Conservation (phyloP, 1,140 invertebrate genomes). For the Panulirus ornatus region DNA sequence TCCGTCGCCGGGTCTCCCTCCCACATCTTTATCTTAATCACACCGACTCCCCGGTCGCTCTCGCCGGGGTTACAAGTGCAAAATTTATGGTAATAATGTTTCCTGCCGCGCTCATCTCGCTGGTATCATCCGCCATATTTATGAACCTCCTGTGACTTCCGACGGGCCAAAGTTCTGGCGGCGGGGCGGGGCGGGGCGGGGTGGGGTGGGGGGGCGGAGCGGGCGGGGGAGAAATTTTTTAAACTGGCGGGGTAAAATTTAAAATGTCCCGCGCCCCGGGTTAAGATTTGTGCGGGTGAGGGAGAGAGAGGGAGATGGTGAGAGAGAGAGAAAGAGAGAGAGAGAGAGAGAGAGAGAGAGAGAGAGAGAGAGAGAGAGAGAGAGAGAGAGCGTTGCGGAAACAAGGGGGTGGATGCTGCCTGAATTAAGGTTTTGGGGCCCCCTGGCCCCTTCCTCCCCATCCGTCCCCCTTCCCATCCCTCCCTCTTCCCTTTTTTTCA, state of each 20-base stretch:
- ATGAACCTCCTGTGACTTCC: slow-evolving; percentile 73
- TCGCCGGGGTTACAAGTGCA: slow-evolving; percentile 69
- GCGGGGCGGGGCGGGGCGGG: background rate
- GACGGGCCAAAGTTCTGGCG: slow-evolving; percentile 65
- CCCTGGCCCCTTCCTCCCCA: background rate
- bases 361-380: too few species aligned
- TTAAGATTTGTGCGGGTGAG: slow-evolving; percentile 69
- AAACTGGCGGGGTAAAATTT: slow-evolving; percentile 72
- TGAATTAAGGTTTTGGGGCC: slow-evolving; percentile 61
- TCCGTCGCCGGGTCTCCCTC: slow-evolving; percentile 63
- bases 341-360: too few species aligned
- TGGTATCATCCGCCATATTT: slow-evolving; percentile 73
- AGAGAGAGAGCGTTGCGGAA: slow-evolving; percentile 64
- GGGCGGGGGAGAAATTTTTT: slow-evolving; percentile 51
- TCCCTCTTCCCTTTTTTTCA: too few species aligned
- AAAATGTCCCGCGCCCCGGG: slow-evolving; percentile 63
- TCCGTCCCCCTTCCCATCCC: background rate
- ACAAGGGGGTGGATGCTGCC: slow-evolving; percentile 57
- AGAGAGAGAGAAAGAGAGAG: too few species aligned
- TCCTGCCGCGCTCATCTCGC: slow-evolving; percentile 71
- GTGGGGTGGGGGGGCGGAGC: too few species aligned
- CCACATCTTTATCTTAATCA: slow-evolving; percentile 72
- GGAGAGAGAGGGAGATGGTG: too few species aligned
- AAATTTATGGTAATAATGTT: slow-evolving; percentile 74
- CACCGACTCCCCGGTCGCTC: slow-evolving; percentile 66